Percentiles rank a stretch among this genome's conserved stretches.
Conservation (phyloP, 2,797 vertebrate species). For the Anniella stebbinsi region DNA sequence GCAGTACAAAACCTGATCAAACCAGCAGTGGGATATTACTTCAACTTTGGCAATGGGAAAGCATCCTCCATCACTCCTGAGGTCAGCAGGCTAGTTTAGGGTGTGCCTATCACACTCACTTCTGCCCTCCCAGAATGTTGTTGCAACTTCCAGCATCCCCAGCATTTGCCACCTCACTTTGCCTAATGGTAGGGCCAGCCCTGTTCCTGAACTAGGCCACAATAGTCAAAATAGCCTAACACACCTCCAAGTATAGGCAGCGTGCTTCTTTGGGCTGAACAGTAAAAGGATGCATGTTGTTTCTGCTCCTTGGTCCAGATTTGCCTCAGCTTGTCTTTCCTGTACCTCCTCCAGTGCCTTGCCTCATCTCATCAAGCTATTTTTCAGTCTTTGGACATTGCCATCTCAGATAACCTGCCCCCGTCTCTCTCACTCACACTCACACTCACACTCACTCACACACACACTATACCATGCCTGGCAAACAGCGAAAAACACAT, state of each 20-base stretch:
- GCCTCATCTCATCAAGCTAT: too few species aligned
- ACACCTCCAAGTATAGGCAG: neutral
- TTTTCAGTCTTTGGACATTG: neutral
- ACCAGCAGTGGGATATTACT: neutral
- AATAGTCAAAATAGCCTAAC: neutral
- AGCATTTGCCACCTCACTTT: too few species aligned
- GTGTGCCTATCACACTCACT: too few species aligned
- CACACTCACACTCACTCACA: neutral
- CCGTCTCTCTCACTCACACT: too few species aligned
- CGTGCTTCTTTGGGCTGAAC: too few species aligned
- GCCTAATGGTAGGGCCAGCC: too few species aligned
- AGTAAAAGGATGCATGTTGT: neutral
- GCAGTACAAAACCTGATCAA: neutral
- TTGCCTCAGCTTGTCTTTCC: neutral
- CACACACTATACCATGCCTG: neutral
- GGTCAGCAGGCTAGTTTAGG: too few species aligned
- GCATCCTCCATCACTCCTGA: neutral
- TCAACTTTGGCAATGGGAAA: neutral
- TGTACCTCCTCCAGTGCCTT: neutral
- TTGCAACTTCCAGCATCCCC: too few species aligned
- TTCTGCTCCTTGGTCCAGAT: too few species aligned
- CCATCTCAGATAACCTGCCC: neutral
- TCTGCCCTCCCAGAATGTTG: too few species aligned
- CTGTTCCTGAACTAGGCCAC: neutral
- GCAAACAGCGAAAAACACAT: neutral